Evolutionary conservation across 2,888 invertebrate genomes (phyloP).

Genomic region (Pogonocherus hispidulus): DNA sequence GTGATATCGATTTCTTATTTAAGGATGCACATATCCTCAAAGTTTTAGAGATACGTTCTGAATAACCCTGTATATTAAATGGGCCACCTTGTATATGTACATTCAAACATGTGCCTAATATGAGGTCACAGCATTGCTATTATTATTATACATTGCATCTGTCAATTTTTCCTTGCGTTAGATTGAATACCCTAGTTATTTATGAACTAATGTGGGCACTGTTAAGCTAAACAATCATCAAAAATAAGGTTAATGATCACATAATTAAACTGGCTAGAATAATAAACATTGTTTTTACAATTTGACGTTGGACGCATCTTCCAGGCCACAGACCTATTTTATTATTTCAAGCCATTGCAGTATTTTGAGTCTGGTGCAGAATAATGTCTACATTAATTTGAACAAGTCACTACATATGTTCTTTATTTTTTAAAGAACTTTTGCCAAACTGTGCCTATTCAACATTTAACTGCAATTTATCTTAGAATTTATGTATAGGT

Average conservation of each 20-base stretch:
- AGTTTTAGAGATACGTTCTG: too few relatives aligned
- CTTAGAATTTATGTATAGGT: too few relatives aligned
- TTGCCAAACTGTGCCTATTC: not conserved
- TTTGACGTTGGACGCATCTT: not conserved
- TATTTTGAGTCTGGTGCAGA: not conserved
- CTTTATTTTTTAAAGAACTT: not conserved
- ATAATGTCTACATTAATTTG: not conserved
- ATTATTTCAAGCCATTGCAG: not conserved
- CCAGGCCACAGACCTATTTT: not conserved
- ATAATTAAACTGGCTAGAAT: not conserved
- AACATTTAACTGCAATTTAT: too few relatives aligned
- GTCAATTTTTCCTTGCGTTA: not conserved
- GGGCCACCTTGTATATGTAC: too few relatives aligned
- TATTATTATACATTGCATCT: not conserved
- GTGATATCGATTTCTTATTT: too few relatives aligned
- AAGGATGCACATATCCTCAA: too few relatives aligned
- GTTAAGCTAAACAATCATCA: not conserved
- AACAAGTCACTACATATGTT: not conserved
- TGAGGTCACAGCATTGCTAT: not conserved
- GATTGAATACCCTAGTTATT: not conserved
- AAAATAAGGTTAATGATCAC: conserved; percentile 4
- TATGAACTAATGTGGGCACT: conserved; percentile 2
- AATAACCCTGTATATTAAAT: too few relatives aligned
- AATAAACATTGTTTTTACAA: not conserved
- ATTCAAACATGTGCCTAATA: not conserved